Evolutionary conservation across 2,113 vertebrate genomes (phyloP).

Genomic region (Saccopteryx bilineata): DNA sequence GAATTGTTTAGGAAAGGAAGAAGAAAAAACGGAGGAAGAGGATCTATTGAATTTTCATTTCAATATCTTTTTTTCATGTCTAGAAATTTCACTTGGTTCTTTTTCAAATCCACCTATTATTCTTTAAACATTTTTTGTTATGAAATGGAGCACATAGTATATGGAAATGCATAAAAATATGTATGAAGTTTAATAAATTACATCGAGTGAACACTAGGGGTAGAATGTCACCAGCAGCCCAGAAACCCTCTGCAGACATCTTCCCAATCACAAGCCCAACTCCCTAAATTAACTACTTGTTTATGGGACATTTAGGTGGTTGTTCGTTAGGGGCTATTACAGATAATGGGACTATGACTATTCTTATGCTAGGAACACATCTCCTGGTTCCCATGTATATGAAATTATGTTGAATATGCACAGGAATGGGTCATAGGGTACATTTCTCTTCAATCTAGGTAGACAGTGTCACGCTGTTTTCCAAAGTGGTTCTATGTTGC

Average conservation of each 20-base stretch:
- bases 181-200: not conserved
- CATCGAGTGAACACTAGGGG: not conserved
- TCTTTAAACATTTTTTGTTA: not conserved
- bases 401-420: not conserved
- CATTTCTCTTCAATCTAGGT: not conserved
- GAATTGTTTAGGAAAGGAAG: not conserved
- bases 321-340: not conserved
- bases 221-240: not conserved
- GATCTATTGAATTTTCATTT: not conserved
- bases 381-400: not conserved
- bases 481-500: not conserved
- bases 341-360: not conserved
- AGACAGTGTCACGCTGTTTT: not conserved
- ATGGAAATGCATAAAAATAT: not conserved
- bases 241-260: not conserved
- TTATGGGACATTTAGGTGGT: not conserved
- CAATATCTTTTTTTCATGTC: conserved; percentile 12
- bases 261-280: not conserved
- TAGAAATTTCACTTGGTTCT: not conserved
- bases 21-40: not conserved
- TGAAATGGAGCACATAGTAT: not conserved
- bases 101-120: conserved; percentile 12
- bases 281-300: not conserved
- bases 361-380: no score
- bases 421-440: not conserved